Conservation (phyloP, 64 coral and sea anemone species). For the Exaiptasia diaphana region DNA sequence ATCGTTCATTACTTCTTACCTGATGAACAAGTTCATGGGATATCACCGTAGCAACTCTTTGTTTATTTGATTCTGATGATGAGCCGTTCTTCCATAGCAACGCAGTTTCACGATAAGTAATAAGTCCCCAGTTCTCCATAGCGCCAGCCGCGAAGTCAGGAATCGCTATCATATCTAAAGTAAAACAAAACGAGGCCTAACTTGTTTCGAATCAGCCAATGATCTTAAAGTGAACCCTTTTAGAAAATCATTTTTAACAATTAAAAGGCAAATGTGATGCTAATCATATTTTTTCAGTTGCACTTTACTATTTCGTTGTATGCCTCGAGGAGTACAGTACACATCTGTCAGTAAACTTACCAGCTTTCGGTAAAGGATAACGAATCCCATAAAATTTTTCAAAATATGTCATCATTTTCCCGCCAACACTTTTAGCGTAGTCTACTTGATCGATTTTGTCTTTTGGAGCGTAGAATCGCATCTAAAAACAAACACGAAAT, state of each 20-base stretch:
- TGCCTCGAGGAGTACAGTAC: not conserved
- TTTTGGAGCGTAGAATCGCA: constrained; percentile 76
- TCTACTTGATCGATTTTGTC: constrained; percentile 73
- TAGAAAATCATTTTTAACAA: not conserved
- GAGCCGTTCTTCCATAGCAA: constrained; percentile 62
- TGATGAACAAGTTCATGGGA: constrained; percentile 89
- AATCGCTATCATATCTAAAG: constrained; percentile 94
- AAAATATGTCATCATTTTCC: constrained; percentile 65
- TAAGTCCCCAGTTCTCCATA: constrained; percentile 99
- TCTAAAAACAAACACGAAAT: constrained; percentile 44
- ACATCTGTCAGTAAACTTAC: constrained; percentile 14
- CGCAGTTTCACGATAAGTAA: constrained; percentile 85
- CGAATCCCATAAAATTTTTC: constrained; percentile 64
- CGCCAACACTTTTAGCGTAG: constrained; percentile 51
- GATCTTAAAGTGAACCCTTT: too few relatives aligned
- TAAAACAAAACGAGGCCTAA: not conserved
- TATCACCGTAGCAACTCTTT: constrained; percentile 73
- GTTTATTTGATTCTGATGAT: constrained; percentile 81
- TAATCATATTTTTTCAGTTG: not conserved
- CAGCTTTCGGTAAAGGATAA: constrained; percentile 88
- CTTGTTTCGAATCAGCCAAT: not conserved
- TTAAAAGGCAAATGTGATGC: not conserved
- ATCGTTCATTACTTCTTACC: too few relatives aligned
- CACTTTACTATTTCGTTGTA: not conserved
- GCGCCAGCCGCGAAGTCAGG: constrained; percentile 96